Evolutionary conservation across 2,888 invertebrate species (phyloP), one percentile per base, ranked within the genome.

Genomic region (Mesorhabditis sp.): DNA sequence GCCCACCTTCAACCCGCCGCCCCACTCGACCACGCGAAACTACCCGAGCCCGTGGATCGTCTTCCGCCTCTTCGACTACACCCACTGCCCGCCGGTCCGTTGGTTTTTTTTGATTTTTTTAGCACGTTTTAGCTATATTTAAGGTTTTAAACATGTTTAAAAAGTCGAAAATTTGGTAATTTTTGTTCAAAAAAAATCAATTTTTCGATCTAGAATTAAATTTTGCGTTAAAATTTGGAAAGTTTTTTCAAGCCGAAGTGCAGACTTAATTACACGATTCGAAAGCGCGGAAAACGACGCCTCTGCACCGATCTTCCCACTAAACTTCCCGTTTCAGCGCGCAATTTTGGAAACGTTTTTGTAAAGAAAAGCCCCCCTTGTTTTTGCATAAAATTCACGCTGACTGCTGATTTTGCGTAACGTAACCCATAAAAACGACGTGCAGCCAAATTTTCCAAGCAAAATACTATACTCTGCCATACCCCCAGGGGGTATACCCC

Each of bases 41-140:
- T 98, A 98, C 87, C 97, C 97, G 0, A 91, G 95, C 90, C 98
- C 98, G 0, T 91, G 92, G 86, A 94, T 94, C 2, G 92, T 96
- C 58, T 97, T 95, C 87, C 90, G 89, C 45, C 85, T 99, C 91
- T 99, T 99, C 88, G 97, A 97, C 87, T 95, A 97, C 86, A 95
- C 96, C 0, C 98, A 99, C 88, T 95, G 96, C 81, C 95, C 96
- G 0, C 95, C 95, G 15, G 13, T 13, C n/a, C 66, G 42, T 43
- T 58, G 67, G 67, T 41, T 41, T 67, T 67, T 45, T 10, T 44
- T 62, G 4, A 4, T 45, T 62, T 42, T 61, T 28, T 41, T 62
- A 4, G 69, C 43, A 13, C 7, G 28, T 28, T 28, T 28, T 28
- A 28, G 28, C 28, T 1, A 28, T 28, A 2, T 28, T 28, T 28